Evolutionary conservation across 2,797 vertebrate species (phyloP).

Genomic region (Euthynnus affinis): DNA sequence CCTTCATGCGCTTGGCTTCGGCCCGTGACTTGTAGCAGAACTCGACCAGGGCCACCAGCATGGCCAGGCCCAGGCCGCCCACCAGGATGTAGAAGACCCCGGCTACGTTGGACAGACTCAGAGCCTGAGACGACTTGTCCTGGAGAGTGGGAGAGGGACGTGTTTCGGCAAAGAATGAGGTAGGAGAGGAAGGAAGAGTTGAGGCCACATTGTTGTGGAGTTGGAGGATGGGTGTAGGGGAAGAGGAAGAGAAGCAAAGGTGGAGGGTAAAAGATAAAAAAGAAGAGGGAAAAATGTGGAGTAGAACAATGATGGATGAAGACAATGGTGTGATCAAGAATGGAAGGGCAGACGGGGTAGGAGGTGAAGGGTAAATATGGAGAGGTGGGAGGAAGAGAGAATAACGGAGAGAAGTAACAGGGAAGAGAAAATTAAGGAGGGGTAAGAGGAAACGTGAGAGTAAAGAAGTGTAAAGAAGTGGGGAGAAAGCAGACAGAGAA

Average conservation of each 20-base stretch:
- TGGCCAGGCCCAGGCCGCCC: slow-evolving; percentile 98
- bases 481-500: slow-evolving; percentile 70
- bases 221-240: not conserved
- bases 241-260: not conserved
- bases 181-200: not conserved
- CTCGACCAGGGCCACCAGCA: slow-evolving; percentile 99
- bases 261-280: not conserved
- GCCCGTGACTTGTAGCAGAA: slow-evolving; percentile 99
- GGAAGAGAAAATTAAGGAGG: not conserved
- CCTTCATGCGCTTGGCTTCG: slow-evolving; percentile 99
- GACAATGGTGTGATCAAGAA: not conserved
- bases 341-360: not conserved
- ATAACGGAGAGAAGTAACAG: not conserved
- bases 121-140: slow-evolving; percentile 98
- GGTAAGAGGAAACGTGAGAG: not conserved
- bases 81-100: slow-evolving; percentile 99
- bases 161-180: slow-evolving; percentile 8
- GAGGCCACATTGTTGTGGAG: slow-evolving; percentile 2
- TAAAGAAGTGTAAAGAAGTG: slow-evolving; percentile 11
- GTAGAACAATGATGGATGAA: not conserved
- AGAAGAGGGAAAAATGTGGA: not conserved
- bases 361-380: not conserved
- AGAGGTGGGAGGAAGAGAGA: not conserved
- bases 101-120: slow-evolving; percentile 99
- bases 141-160: slow-evolving; percentile 69